Evolutionary conservation across 2,113 vertebrate species (phyloP).

Genomic region (Echinops telfairi): DNA sequence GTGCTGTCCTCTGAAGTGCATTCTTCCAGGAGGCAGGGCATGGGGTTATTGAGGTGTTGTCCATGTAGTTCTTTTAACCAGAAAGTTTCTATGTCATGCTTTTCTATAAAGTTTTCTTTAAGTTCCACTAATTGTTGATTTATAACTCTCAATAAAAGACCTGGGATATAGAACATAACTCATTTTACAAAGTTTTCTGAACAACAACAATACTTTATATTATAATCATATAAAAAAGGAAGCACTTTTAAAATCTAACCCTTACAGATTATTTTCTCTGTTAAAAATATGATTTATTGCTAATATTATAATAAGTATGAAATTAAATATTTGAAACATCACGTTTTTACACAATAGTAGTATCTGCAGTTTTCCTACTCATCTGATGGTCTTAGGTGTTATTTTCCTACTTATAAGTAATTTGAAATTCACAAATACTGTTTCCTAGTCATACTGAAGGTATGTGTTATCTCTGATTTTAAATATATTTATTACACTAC

Average conservation of each 20-base stretch:
- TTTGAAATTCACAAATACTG: neutral
- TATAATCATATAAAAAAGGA: neutral
- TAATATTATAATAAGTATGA: neutral
- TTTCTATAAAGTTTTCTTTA: neutral
- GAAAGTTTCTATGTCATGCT: neutral
- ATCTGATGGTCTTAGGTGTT: neutral
- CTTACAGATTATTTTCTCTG: neutral
- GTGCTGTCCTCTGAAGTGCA: too few species aligned
- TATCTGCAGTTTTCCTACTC: slow-evolving; percentile 1
- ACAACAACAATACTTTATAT: neutral
- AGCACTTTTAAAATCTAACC: neutral
- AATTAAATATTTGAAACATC: neutral
- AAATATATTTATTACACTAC: neutral
- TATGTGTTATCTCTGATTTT: neutral
- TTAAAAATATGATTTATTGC: neutral
- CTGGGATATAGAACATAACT: neutral
- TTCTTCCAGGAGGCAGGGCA: too few species aligned
- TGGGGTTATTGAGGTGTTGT: too few species aligned
- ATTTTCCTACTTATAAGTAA: slow-evolving; percentile 3
- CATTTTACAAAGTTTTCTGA: neutral
- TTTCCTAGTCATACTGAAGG: neutral
- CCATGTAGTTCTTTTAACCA: neutral
- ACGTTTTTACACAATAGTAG: neutral
- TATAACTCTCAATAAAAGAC: neutral
- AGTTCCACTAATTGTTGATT: neutral